Percentiles rank a stretch among this genome's conserved stretches.
phyloP scores from a whole-genome alignment of 2,797 vertebrate genomes.

The Nyctibius grandis region DNA sequence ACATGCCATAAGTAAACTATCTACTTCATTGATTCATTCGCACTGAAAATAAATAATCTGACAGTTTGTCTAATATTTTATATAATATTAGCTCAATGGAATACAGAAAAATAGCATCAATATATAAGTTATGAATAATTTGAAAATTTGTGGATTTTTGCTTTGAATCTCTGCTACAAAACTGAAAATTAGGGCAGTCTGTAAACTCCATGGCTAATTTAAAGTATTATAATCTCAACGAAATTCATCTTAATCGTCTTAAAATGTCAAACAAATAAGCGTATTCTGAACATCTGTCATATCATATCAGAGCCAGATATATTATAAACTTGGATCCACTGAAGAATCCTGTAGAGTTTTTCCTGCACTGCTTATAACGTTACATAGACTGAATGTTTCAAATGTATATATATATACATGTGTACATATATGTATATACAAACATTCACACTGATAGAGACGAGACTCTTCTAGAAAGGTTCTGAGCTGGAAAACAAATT shows the following conservation, averaged over 20 bases:
- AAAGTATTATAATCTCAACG: constrained; percentile 1
- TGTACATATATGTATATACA: too few species aligned
- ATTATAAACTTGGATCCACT: neutral
- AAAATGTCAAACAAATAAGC: neutral
- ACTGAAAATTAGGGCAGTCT: constrained; percentile 2
- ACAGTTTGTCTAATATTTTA: neutral
- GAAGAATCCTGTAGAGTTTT: neutral
- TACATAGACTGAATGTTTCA: neutral
- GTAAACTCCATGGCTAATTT: constrained; percentile 4
- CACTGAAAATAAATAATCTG: neutral
- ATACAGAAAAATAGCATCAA: neutral
- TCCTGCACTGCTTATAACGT: neutral
- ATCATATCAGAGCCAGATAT: neutral
- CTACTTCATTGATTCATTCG: neutral
- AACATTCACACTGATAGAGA: neutral
- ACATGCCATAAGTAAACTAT: neutral
- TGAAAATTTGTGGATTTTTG: neutral
- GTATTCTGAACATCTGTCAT: neutral
- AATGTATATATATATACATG: neutral
- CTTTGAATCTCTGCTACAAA: neutral
- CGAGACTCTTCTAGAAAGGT: neutral
- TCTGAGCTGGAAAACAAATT: neutral
- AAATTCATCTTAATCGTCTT: neutral
- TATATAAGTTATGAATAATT: neutral
- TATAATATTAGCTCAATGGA: neutral